Evolutionary conservation across 2,888 invertebrate genomes (phyloP), one percentile per base, ranked within the genome.

Genomic region (Athalia circularis): DNA sequence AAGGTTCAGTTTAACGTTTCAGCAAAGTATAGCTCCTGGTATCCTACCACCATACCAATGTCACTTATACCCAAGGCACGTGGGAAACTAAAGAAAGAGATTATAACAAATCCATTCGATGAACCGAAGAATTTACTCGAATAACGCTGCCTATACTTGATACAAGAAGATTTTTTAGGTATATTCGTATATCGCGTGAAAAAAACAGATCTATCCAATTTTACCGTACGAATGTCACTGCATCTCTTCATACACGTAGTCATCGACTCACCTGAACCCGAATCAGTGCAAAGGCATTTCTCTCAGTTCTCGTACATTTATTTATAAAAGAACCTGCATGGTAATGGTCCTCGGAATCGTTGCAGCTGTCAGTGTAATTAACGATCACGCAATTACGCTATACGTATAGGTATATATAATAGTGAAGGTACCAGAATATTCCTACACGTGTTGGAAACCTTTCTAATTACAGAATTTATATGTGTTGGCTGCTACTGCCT

Each of bases 1-100:
- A 72, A 45, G 72, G 72, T 72, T 72, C 45, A 29, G 29, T 29
- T 29, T 29, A 57, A 72, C 72, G 72, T 72, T 72, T 59, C 72
- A 70, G 61, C 61, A 43, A 8, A n/a, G 8, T 43, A 29, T 29
- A 29, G 29, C 29, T 29, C 29, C 29, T 1, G 29, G 29, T 29
- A 65, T 45, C 45, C 43, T 65, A 45, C 64, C 45, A 65, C 8
- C 72, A 9, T 72, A 45, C 52, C 57, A 72, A 59, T 59, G 72
- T 59, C 72, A 72, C 72, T 72, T 57, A 47, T 47, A 72, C 57
- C 72, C 47, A 7, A 59, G 13, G 57, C 59, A 72, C 57, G 45
- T 57, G 43, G 13, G 29, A 4, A 62, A 5, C 62, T 62, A 5
- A 13, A 11, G 11, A 13, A 13, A 11, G 8, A 13, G 5, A 6